Percentiles rank a stretch among this genome's conserved stretches.
phyloP scores from a whole-genome alignment of 2,888 invertebrate genomes.

The Lasius platythorax region DNA sequence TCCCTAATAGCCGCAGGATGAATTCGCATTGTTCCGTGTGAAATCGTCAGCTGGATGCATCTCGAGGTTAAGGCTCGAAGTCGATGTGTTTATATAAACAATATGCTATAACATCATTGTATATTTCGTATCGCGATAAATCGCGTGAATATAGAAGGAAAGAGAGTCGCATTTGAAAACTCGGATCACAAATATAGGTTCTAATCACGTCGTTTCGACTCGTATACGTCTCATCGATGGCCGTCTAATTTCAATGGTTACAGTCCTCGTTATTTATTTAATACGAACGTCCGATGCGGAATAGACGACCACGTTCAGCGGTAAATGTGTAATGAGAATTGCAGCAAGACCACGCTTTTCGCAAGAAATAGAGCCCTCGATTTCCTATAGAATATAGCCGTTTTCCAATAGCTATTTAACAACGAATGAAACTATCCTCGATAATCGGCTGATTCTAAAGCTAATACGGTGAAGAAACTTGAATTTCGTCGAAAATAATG shows the following conservation, averaged over 20 bases:
- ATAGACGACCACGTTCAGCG: background rate
- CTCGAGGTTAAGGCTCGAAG: slow-evolving; percentile 2
- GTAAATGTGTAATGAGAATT: slow-evolving; percentile 29
- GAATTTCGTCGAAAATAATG: slow-evolving; percentile 6
- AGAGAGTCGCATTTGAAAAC: background rate
- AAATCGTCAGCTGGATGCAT: slow-evolving; percentile 41
- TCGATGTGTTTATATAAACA: background rate
- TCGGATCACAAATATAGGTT: background rate
- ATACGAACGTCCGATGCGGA: background rate
- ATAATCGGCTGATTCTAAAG: slow-evolving; percentile 1
- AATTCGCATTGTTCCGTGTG: slow-evolving; percentile 38
- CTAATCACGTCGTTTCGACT: background rate
- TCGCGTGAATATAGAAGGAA: background rate
- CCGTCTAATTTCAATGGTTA: slow-evolving; percentile 11
- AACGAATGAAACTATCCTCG: background rate
- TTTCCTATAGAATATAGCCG: background rate
- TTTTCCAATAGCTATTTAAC: background rate
- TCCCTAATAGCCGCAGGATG: slow-evolving; percentile 6
- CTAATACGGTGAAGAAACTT: background rate
- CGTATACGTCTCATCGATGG: background rate
- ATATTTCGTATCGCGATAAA: background rate
- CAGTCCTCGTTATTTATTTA: slow-evolving; percentile 1
- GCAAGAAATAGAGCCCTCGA: background rate
- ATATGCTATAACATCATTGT: background rate
- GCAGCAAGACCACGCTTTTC: slow-evolving; percentile 1